Evolutionary conservation across 2,888 invertebrate genomes (phyloP).

Genomic region (Polietes domitor): DNA sequence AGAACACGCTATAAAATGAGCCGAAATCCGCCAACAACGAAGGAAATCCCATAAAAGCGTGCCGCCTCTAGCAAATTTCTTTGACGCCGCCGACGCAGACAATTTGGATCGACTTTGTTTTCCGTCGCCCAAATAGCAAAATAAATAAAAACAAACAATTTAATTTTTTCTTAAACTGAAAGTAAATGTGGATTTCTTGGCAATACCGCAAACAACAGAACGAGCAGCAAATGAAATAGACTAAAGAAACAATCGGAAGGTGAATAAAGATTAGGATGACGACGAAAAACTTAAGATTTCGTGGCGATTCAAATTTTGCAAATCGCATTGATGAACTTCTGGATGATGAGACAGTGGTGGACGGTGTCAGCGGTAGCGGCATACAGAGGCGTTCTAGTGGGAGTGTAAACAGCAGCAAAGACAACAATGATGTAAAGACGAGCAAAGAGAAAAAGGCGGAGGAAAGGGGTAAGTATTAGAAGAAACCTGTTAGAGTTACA

Average conservation of each 20-base stretch:
- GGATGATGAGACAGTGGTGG: slow-evolving; percentile 66
- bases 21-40: no score
- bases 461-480: slow-evolving; percentile 62
- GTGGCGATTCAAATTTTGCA: slow-evolving; percentile 79
- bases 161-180: slow-evolving; percentile 4
- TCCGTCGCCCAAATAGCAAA: no score
- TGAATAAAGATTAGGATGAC: slow-evolving; percentile 55
- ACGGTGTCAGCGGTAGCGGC: slow-evolving; percentile 43
- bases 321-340: slow-evolving; percentile 74
- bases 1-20: no score
- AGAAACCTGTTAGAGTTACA: slow-evolving; percentile 54
- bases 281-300: slow-evolving; percentile 81
- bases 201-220: not conserved
- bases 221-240: slow-evolving; percentile 5
- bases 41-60: no score
- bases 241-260: not conserved
- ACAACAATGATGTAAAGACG: slow-evolving; percentile 50
- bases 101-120: no score
- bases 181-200: slow-evolving; percentile 11
- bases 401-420: slow-evolving; percentile 51
- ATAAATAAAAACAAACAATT: slow-evolving; percentile 55
- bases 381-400: slow-evolving; percentile 61
- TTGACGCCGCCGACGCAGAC: no score
- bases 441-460: slow-evolving; percentile 55
- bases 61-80: no score